Conservation (phyloP, 2,888 invertebrate genomes). For the Melieria picta region DNA sequence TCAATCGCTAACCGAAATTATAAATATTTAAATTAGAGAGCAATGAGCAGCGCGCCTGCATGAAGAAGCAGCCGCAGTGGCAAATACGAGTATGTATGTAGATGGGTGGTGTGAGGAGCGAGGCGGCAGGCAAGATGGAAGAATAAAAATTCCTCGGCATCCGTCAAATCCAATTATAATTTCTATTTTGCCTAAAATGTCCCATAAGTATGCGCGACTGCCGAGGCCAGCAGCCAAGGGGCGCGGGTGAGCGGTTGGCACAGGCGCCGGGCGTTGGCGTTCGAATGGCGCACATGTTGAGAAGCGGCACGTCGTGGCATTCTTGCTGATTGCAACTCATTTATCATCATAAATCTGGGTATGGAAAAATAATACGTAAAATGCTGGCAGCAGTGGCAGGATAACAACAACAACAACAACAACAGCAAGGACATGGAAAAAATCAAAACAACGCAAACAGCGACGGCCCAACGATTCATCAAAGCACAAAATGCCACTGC, state of each 20-base stretch:
- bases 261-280: conserved; percentile 16
- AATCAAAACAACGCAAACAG: background rate
- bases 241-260: background rate
- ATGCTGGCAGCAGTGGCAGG: background rate
- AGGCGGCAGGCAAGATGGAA: background rate
- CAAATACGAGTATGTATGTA: background rate
- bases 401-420: background rate
- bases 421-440: background rate
- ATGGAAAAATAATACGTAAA: conserved; percentile 24
- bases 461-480: background rate
- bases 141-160: conserved; percentile 27
- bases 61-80: background rate
- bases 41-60: conserved; percentile 1
- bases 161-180: conserved; percentile 37
- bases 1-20: conserved; percentile 23
- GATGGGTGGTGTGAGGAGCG: background rate
- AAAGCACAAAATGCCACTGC: background rate
- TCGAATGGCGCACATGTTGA: conserved; percentile 23
- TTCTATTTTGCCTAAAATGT: conserved; percentile 30
- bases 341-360: conserved; percentile 37
- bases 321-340: conserved; percentile 36
- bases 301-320: conserved; percentile 2
- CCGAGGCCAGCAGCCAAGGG: too few relatives aligned
- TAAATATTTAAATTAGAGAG: conserved; percentile 32
- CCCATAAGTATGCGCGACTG: conserved; percentile 4